These are phyloP conservation scores for Tenthredo distinguenda DNA, from an alignment of 2,888 invertebrate genomes.

Conservation along the genomic window DNA sequence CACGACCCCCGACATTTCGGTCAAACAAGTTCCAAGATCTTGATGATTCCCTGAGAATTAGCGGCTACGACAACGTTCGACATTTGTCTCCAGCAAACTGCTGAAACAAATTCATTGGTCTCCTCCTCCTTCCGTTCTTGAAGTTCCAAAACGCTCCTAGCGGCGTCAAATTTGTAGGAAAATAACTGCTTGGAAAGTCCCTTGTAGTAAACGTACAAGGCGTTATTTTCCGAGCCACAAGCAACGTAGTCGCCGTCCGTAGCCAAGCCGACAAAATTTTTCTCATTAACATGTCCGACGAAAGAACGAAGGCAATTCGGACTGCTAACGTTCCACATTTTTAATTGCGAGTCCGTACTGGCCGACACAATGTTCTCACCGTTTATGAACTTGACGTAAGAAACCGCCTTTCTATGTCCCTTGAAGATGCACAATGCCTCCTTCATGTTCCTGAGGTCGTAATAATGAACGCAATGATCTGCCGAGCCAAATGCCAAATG, in stretches of 20 bases:
- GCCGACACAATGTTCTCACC: conserved; percentile 93
- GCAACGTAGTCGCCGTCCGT: conserved; percentile 96
- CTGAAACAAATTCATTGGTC: conserved; percentile 95
- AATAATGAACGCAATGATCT: conserved; percentile 97
- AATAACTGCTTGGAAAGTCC: conserved; percentile 92
- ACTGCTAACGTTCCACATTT: conserved; percentile 93
- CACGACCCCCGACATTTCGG: not conserved
- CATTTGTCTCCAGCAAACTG: conserved; percentile 94
- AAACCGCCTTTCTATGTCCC: conserved; percentile 96
- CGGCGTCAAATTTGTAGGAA: conserved; percentile 92
- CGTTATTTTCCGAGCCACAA: conserved; percentile 97
- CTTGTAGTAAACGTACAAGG: conserved; percentile 94
- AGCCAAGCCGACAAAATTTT: conserved; percentile 96
- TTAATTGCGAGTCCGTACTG: conserved; percentile 94
- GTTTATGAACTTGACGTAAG: conserved; percentile 95
- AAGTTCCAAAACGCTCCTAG: conserved; percentile 86
- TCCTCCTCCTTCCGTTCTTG: conserved; percentile 90
- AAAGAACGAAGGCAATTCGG: conserved; percentile 91
- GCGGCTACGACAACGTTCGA: conserved; percentile 94
- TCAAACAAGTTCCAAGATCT: conserved; percentile 89
- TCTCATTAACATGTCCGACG: conserved; percentile 96
- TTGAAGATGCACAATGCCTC: conserved; percentile 90
- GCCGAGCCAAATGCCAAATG: conserved; percentile 97
- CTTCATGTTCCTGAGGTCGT: conserved; percentile 92
- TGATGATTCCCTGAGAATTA: conserved; percentile 96